Evolutionary conservation across 2,797 vertebrate species (phyloP).

Genomic region (Schizopygopsis malacanthus): DNA sequence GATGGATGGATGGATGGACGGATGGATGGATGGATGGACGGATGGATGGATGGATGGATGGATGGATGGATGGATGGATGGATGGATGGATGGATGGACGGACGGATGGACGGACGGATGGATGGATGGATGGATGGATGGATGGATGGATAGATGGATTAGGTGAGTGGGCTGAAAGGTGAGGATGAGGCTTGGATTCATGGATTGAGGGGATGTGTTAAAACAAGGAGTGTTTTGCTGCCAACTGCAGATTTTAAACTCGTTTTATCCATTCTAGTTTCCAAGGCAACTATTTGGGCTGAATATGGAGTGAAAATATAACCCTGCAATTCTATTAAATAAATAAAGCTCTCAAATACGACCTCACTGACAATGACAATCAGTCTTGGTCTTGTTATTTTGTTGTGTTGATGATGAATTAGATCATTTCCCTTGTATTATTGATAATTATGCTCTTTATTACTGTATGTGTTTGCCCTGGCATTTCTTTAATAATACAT

Average conservation of each 20-base stretch:
- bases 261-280: constrained; percentile 66
- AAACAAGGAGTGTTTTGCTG: constrained; percentile 61
- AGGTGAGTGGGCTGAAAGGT: neutral
- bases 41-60: neutral
- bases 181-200: constrained; percentile 5
- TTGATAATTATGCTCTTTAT: constrained; percentile 3
- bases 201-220: constrained; percentile 20
- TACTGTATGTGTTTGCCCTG: neutral
- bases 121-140: neutral
- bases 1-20: no score
- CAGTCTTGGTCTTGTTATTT: neutral
- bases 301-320: constrained; percentile 53
- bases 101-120: neutral
- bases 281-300: constrained; percentile 70
- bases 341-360: constrained; percentile 1
- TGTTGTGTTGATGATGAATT: neutral
- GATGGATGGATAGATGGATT: constrained; percentile 12
- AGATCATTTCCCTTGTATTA: neutral
- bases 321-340: constrained; percentile 12
- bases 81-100: neutral
- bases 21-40: no score
- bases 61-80: neutral
- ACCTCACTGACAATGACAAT: constrained; percentile 7
- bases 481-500: constrained; percentile 6
- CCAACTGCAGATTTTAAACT: constrained; percentile 64